phyloP scores from a whole-genome alignment of 2,888 invertebrate genomes.

The Tricholauxania praeusta region DNA sequence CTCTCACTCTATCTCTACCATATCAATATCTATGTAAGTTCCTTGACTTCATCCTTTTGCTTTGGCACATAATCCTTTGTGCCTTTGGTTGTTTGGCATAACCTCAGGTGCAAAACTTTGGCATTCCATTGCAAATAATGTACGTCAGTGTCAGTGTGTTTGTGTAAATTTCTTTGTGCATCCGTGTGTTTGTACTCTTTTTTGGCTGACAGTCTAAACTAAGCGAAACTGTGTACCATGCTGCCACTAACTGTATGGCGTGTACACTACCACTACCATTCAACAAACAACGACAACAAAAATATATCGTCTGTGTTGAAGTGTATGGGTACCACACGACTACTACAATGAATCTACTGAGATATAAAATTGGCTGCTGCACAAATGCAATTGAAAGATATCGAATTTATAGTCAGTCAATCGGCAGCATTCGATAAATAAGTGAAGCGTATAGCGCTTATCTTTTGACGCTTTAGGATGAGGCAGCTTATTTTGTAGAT shows the following conservation, averaged over 20 bases:
- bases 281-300: too few relatives aligned
- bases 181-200: slow-evolving; percentile 9
- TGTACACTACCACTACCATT: neutral
- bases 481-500: too few relatives aligned
- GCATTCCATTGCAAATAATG: slow-evolving; percentile 27
- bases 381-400: slow-evolving; percentile 38
- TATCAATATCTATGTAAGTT: too few relatives aligned
- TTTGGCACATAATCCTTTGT: slow-evolving; percentile 17
- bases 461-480: too few relatives aligned
- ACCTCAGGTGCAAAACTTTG: slow-evolving; percentile 36
- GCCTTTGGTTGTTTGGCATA: slow-evolving; percentile 31
- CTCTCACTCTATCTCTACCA: too few relatives aligned
- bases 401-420: slow-evolving; percentile 32
- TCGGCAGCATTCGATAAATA: slow-evolving; percentile 30
- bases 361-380: slow-evolving; percentile 38
- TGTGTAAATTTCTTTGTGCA: neutral
- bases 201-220: slow-evolving; percentile 1
- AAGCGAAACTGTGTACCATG: neutral
- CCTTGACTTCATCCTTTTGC: neutral
- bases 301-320: too few relatives aligned
- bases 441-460: neutral
- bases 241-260: neutral
- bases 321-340: neutral
- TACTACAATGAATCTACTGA: slow-evolving; percentile 18
- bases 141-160: neutral